These are phyloP conservation scores for Nymphalis c-album DNA, from an alignment of 2,888 invertebrate genomes.

Conservation along the genomic window DNA sequence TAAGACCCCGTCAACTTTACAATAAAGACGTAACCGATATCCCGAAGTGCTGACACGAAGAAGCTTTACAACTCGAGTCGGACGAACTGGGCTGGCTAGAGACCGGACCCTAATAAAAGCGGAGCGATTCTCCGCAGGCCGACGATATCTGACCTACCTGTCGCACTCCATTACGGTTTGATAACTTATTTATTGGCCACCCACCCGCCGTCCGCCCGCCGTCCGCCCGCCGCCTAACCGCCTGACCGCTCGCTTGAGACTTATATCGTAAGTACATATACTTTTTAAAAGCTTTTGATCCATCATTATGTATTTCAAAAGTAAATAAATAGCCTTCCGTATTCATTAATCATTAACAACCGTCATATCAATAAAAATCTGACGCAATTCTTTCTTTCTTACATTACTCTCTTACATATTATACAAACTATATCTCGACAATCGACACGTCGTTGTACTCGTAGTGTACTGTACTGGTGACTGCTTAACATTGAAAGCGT, in stretches of 20 bases:
- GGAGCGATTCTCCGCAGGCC: conserved; percentile 22
- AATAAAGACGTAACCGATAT: not conserved
- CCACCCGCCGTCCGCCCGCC: conserved; percentile 12
- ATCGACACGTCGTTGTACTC: too few relatives aligned
- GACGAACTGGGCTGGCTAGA: conserved; percentile 17
- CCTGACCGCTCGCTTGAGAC: conserved; percentile 1
- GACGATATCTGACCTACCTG: conserved; percentile 28
- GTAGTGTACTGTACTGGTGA: too few relatives aligned
- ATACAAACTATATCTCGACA: too few relatives aligned
- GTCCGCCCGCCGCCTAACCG: not conserved
- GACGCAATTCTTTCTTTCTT: too few relatives aligned
- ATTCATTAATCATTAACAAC: too few relatives aligned
- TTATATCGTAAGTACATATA: conserved; percentile 4
- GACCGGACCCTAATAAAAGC: conserved; percentile 28
- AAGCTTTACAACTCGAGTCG: conserved; percentile 15
- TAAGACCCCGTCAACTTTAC: not conserved
- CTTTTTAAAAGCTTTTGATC: too few relatives aligned
- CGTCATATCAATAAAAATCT: too few relatives aligned
- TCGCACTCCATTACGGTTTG: conserved; percentile 35
- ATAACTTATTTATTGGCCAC: conserved; percentile 35
- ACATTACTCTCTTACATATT: too few relatives aligned
- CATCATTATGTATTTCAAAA: too few relatives aligned
- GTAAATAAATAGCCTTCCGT: too few relatives aligned
- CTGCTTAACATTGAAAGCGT: too few relatives aligned
- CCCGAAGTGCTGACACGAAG: not conserved